A percentile compares a stretch with the other conserved stretches of the same genome.
Evolutionary conservation across 64 coral and sea anemone species (phyloP).

Genomic region (Catalaphyllia jardinei): DNA sequence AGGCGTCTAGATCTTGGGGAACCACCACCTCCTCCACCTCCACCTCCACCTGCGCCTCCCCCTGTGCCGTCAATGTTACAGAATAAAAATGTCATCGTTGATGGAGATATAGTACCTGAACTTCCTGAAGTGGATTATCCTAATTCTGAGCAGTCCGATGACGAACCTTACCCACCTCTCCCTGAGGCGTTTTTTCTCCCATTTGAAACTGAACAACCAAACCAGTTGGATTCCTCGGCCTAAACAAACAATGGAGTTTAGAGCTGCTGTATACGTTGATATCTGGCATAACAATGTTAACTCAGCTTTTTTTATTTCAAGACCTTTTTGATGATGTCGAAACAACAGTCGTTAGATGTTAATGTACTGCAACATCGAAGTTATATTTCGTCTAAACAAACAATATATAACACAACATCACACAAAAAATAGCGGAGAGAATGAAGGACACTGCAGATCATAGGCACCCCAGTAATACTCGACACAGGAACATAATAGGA

Average conservation of each 20-base stretch:
- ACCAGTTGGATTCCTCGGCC: not conserved
- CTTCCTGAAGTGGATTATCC: slow-evolving; percentile 16
- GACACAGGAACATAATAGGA: too few species aligned
- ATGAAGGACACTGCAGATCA: too few species aligned
- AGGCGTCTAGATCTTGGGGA: slow-evolving; percentile 10
- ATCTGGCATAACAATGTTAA: too few species aligned
- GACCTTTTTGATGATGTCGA: too few species aligned
- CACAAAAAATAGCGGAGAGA: too few species aligned
- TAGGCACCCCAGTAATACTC: too few species aligned
- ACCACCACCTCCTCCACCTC: not conserved
- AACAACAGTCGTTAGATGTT: too few species aligned
- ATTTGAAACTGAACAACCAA: not conserved
- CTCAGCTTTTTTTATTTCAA: too few species aligned
- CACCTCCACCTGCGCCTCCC: not conserved
- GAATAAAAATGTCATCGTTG: not conserved
- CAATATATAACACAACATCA: too few species aligned
- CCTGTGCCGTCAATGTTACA: not conserved
- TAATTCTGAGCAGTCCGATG: not conserved
- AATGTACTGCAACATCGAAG: too few species aligned
- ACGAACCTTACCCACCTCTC: not conserved
- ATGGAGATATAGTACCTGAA: not conserved
- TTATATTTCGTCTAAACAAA: too few species aligned
- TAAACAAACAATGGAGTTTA: not conserved
- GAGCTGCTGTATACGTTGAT: not conserved
- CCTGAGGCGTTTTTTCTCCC: not conserved